Evolutionary conservation across 2,888 invertebrate genomes (phyloP).

Genomic region (Drosophila putrida): DNA sequence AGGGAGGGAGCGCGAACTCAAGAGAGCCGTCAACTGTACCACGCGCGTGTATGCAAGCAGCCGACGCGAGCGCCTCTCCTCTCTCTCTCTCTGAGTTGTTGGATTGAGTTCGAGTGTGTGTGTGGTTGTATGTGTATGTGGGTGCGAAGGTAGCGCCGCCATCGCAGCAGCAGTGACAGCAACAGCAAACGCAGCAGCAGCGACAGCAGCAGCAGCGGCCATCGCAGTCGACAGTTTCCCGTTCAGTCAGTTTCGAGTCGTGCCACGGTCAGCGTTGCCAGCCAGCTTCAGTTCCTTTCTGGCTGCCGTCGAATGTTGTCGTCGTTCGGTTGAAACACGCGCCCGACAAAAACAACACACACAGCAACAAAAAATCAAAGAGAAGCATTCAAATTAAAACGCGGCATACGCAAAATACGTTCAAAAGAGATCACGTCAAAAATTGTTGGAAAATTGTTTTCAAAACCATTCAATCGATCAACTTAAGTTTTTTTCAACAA

Average conservation of each 20-base stretch:
- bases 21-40: slow-evolving; percentile 73
- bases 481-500: slow-evolving; percentile 29
- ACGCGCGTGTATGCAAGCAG: slow-evolving; percentile 42
- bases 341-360: slow-evolving; percentile 21
- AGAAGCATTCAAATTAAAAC: slow-evolving; percentile 37
- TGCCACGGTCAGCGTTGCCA: slow-evolving; percentile 79
- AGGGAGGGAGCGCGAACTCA: slow-evolving; percentile 24
- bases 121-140: slow-evolving; percentile 41
- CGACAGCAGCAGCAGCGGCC: slow-evolving; percentile 52
- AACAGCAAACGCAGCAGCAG: slow-evolving; percentile 15
- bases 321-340: slow-evolving; percentile 79
- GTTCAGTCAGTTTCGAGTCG: slow-evolving; percentile 82
- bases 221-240: slow-evolving; percentile 68
- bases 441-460: slow-evolving; percentile 34
- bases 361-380: slow-evolving; percentile 55
- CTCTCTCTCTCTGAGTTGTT: slow-evolving; percentile 16
- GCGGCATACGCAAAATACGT: slow-evolving; percentile 44
- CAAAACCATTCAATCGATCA: slow-evolving; percentile 18
- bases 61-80: slow-evolving; percentile 12
- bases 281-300: slow-evolving; percentile 85
- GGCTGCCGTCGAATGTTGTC: slow-evolving; percentile 85
- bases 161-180: slow-evolving; percentile 32
- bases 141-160: slow-evolving; percentile 66
- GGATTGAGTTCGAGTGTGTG: neutral
- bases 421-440: slow-evolving; percentile 45